Evolutionary conservation across 1,140 invertebrate species (phyloP), one percentile per base, ranked within the genome.

Genomic region (Drosophila nannoptera): DNA sequence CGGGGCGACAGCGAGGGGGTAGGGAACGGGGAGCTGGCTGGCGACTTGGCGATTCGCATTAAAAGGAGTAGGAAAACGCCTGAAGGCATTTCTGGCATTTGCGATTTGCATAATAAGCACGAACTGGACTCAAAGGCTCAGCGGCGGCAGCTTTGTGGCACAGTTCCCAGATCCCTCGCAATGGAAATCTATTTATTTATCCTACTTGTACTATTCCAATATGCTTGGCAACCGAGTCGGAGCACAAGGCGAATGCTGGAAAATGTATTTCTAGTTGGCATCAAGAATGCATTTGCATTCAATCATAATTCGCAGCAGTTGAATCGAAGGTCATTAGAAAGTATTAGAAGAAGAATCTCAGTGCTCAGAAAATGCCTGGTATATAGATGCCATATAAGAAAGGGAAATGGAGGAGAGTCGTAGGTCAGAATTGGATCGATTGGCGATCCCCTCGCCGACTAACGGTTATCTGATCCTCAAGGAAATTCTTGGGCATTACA

Each of bases 21-120:
- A n/a, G n/a, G n/a, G n/a, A n/a, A 31, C 0, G n/a, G n/a, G 8
- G 31, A n/a, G 3, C 1, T 11, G 5, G 5, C 8, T 4, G 40
- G 12, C 3, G 8, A 16, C 7, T 16, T 12, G 31, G 46, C 4
- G 32, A 50, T 53, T 50, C 50, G 33, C 78, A 83, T 83, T 83
- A 78, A 83, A 84, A 83, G 75, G 80, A 84, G 78, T 83, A 84
- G 67, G 33, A 42, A 69, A 64, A 71, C 69, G 32, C 63, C 54
- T 43, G 32, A 62, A 65, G 62, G 67, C 67, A 63, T 78, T 75
- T 22, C 22, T 22, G 22, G 22, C 22, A 22, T 22, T 22, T 64
- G 54, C 29, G 65, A 83, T 83, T 86, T 76, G 77, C 80, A 83
- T 83, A 83, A 84, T 83, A 75, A 80, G 77, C 71, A 52, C 45